Conservation (phyloP, 2,797 vertebrate species). For the Pangasius mekongensis region DNA sequence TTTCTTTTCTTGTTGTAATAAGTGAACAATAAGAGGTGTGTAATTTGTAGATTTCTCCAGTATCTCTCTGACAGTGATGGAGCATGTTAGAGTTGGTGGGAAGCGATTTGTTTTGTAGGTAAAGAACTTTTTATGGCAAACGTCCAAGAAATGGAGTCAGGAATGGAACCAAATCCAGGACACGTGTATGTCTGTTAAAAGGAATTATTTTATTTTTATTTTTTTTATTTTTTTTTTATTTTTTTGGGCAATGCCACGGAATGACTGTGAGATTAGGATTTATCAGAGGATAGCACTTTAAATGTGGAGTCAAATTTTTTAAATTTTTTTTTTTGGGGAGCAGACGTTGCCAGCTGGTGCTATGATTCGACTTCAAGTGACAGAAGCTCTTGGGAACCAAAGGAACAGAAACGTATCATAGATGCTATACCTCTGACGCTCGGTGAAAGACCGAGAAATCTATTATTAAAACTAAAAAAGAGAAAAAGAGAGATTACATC, state of each 20-base stretch:
- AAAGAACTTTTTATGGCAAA: not conserved
- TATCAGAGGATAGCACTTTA: constrained; percentile 57
- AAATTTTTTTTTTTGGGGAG: not conserved
- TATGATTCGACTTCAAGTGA: constrained; percentile 52
- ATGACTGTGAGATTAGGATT: constrained; percentile 50
- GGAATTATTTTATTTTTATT: not conserved
- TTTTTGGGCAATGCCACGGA: constrained; percentile 49
- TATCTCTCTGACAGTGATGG: constrained; percentile 34
- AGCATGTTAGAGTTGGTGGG: constrained; percentile 33
- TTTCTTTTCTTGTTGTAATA: constrained; percentile 38
- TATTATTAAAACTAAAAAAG: not conserved
- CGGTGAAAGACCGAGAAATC: constrained; percentile 14
- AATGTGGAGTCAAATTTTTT: constrained; percentile 28
- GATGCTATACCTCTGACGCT: constrained; percentile 46
- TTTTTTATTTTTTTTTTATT: not conserved
- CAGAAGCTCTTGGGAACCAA: constrained; percentile 68
- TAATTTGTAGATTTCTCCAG: not conserved
- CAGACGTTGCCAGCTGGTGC: constrained; percentile 59
- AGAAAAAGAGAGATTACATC: constrained; percentile 55
- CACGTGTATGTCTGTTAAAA: constrained; percentile 6
- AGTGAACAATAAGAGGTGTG: constrained; percentile 23
- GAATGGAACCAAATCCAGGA: constrained; percentile 43
- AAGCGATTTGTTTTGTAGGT: not conserved
- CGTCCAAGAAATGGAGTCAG: not conserved
- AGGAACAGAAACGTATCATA: constrained; percentile 60